phyloP scores from a whole-genome alignment of 1,140 invertebrate species.

The Temnothorax longispinosus region DNA sequence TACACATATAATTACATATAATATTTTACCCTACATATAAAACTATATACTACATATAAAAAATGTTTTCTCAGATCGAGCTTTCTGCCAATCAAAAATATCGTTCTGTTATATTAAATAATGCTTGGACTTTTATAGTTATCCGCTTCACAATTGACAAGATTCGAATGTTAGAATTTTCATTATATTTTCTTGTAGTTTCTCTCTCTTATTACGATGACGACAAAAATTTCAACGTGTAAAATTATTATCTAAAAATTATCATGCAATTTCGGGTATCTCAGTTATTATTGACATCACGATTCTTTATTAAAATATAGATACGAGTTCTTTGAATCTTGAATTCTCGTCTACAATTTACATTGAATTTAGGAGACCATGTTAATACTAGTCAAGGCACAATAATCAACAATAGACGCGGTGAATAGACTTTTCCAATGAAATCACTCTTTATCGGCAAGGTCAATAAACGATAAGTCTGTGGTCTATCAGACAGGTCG shows the following conservation, averaged over 20 bases:
- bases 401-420: background rate
- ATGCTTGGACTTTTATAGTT: background rate
- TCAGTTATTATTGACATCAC: background rate
- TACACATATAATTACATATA: too few species aligned
- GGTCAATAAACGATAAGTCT: slow-evolving; percentile 8
- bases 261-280: background rate
- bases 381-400: background rate
- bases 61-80: background rate
- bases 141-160: background rate
- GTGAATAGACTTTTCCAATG: slow-evolving; percentile 1
- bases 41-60: too few species aligned
- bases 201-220: background rate
- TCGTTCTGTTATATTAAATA: background rate
- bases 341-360: background rate
- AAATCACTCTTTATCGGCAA: background rate
- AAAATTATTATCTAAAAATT: background rate
- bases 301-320: background rate
- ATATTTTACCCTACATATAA: too few species aligned
- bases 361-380: background rate
- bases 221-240: background rate
- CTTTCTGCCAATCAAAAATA: background rate
- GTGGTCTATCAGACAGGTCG: background rate
- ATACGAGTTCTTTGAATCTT: background rate
- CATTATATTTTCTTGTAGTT: background rate
- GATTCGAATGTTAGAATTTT: background rate